Conservation (phyloP, 2,797 vertebrate species). For the Nothura maculosa region DNA sequence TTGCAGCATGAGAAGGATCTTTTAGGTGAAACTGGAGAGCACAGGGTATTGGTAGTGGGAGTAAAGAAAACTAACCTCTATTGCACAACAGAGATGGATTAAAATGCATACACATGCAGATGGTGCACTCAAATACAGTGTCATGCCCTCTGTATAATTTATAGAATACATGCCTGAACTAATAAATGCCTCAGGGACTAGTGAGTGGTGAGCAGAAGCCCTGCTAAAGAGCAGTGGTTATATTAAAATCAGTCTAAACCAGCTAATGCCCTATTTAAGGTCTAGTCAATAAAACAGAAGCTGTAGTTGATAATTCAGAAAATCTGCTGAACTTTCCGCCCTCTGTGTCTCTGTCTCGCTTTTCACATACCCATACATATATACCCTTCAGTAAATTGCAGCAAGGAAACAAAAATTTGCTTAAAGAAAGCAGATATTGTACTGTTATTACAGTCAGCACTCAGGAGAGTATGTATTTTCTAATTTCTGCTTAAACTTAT, state of each 20-base stretch:
- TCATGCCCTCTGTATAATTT: not conserved
- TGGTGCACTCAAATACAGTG: not conserved
- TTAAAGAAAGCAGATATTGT: not conserved
- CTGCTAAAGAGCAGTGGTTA: not conserved
- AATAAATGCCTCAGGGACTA: slow-evolving; percentile 29
- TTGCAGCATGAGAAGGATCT: not conserved
- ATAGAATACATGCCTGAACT: slow-evolving; percentile 13
- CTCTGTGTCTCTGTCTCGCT: not conserved
- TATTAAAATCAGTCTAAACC: not conserved
- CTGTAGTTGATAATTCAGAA: not conserved
- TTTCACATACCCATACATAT: not conserved
- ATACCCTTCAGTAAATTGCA: not conserved
- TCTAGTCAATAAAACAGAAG: slow-evolving; percentile 34
- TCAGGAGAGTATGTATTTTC: not conserved
- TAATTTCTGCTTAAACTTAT: not conserved
- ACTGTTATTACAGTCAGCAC: not conserved
- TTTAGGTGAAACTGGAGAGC: not conserved
- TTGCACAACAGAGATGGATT: not conserved
- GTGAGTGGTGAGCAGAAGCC: not conserved
- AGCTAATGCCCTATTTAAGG: not conserved
- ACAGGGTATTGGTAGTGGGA: not conserved
- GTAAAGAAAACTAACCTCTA: not conserved
- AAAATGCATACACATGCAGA: not conserved
- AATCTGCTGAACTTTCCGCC: slow-evolving; percentile 24
- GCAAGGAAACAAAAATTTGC: slow-evolving; percentile 10